Base-by-base conservation (phyloP, 92 coral and sea anemone species). In the Porites cylindrica region DNA sequence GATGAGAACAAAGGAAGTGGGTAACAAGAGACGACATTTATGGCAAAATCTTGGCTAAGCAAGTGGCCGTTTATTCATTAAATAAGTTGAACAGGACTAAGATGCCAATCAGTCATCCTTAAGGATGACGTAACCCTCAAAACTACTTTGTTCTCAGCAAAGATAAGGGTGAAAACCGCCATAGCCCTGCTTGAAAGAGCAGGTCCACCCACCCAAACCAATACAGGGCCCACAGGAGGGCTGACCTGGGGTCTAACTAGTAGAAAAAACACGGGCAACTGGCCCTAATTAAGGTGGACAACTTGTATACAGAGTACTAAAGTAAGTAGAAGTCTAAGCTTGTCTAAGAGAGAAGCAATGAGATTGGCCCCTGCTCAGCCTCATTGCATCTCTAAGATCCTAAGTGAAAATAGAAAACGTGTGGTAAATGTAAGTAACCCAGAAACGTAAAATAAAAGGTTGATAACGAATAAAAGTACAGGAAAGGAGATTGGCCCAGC, bases 141-240 rank as follows among this genome's bases (percentile, higher is more conserved):
- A 62, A 79, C 71, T 61, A 79, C 83, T 24, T 79, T 47, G 73
- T 79, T 79, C 83, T 79, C 73, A 63, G 69, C 83, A 79, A 72
- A 52, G 23, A 0, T 21, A 0, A 21, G 23, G 23, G 23, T 21
- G 23, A 21, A 21, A 21, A 21, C 23, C 23, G 53, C 43, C 47
- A 47, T 23, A 51, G 58, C 79, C 60, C 29, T n/a, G 66, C 66
- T 10, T 10, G 16, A 61, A 10, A n/a, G 16, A 61, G 16, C 66
- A 3, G 66, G 66, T 1, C 66, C 66, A 61, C 66, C 17, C 66
- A 61, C 66, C 66, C 66, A n/a, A 61, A n/a, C 17, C 2, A 14
- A 11, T 3, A n/a, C 17, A 61, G 16, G 13, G 16, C 66, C 10
- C 66, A 61, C 1, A 2, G 19, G 16, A 61, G 16, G 66, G 19